Conservation (phyloP, 2,113 vertebrate genomes). For the Pelvicachromis taeniatus region DNA sequence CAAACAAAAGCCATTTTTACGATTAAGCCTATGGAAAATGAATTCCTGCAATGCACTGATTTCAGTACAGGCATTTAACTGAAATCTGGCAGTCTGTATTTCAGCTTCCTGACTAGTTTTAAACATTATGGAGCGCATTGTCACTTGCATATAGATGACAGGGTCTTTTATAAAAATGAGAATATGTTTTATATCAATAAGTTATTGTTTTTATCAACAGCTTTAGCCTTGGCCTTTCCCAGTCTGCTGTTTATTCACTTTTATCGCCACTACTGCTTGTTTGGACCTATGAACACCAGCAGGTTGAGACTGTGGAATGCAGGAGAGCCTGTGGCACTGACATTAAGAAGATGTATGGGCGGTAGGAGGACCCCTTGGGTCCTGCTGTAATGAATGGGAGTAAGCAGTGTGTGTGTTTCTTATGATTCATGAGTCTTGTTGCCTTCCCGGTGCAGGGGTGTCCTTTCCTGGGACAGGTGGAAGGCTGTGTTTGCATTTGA, state of each 20-base stretch:
- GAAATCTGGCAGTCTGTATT: not conserved
- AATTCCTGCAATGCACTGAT: not conserved
- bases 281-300: not conserved
- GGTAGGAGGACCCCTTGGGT: slow-evolving; percentile 18
- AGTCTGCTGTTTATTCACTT: not conserved
- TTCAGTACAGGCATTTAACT: not conserved
- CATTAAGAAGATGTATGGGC: slow-evolving; percentile 43
- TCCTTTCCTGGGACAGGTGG: not conserved
- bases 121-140: not conserved
- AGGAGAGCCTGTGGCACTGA: not conserved
- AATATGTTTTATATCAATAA: not conserved
- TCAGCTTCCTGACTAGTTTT: not conserved
- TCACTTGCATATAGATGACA: not conserved
- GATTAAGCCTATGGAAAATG: not conserved
- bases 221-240: not conserved
- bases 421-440: slow-evolving; percentile 43
- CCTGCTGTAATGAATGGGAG: slow-evolving; percentile 47
- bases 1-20: not conserved
- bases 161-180: not conserved
- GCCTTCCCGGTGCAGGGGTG: not conserved
- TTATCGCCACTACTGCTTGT: not conserved
- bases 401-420: slow-evolving; percentile 36
- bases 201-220: not conserved
- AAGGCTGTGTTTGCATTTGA: not conserved
- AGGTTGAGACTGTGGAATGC: not conserved